Conservation (phyloP, 2,888 invertebrate genomes). For the Clostera curtula region DNA sequence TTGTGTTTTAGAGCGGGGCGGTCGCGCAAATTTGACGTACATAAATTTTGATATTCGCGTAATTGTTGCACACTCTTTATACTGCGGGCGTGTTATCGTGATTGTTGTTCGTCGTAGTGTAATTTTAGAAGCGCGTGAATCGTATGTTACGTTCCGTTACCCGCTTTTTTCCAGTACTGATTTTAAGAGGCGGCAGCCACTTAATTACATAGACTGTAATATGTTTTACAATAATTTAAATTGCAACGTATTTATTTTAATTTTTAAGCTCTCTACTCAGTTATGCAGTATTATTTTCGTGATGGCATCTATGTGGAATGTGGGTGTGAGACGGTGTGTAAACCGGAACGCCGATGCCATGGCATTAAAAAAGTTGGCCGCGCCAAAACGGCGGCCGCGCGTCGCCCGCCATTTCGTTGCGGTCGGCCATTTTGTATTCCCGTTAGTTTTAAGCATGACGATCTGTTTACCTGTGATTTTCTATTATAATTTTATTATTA, state of each 20-base stretch:
- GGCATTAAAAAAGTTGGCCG: slow-evolving; percentile 2
- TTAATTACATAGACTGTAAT: slow-evolving; percentile 33
- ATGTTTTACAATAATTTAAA: slow-evolving; percentile 35
- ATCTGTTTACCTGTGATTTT: slow-evolving; percentile 64
- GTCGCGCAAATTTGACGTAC: too few relatives aligned
- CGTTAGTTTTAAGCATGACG: slow-evolving; percentile 54
- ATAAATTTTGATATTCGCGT: slow-evolving; percentile 1
- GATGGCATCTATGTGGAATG: slow-evolving; percentile 19
- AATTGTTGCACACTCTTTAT: slow-evolving; percentile 10
- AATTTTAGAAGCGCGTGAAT: slow-evolving; percentile 38
- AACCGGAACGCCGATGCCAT: not conserved
- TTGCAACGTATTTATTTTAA: slow-evolving; percentile 28
- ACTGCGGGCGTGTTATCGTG: slow-evolving; percentile 21
- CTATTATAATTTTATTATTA: slow-evolving; percentile 52
- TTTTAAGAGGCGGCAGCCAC: slow-evolving; percentile 31
- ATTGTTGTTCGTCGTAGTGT: slow-evolving; percentile 27
- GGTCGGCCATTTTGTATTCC: slow-evolving; percentile 30
- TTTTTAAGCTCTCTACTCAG: slow-evolving; percentile 35
- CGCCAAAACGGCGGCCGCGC: slow-evolving; percentile 15
- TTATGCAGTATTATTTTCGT: slow-evolving; percentile 42
- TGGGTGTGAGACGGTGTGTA: slow-evolving; percentile 23
- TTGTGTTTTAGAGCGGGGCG: too few relatives aligned
- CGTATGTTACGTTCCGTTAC: slow-evolving; percentile 26
- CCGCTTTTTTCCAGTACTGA: slow-evolving; percentile 61
- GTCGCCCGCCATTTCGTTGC: slow-evolving; percentile 11